Base-by-base conservation (phyloP, 2,888 invertebrate genomes). In the Sylvicola cinctus region DNA sequence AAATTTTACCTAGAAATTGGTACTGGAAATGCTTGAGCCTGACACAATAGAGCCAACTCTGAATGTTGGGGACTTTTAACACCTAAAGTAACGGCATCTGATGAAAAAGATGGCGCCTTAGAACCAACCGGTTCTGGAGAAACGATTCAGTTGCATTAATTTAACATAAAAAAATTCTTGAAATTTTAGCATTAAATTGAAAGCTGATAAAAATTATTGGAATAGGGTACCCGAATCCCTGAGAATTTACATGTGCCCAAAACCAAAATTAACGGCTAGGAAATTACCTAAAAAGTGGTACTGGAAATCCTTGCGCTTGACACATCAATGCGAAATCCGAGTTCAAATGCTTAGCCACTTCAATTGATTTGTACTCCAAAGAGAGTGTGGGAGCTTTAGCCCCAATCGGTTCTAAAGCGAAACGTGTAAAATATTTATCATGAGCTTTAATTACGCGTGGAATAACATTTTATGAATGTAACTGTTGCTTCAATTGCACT, bases 21-120 rank as follows among this genome's bases (percentile, higher is more conserved):
- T 49, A 74, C 67, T 32, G 77, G 77, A 54, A 66, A 71, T 48
- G 70, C 72, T 60, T 74, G 74, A 38, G 72, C 73, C 49, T 72
- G 72, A 60, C 76, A 76, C 39, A 72, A 65, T 42, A 76, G 61
- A 30, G 68, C 68, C 49, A 70, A 62, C 44, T 55, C 52, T 48
- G 62, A 62, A 42, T 61, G 62, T 39, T 58, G 52, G 36, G 58
- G 55, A 51, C 65, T 62, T 49, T 64, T 59, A 54, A 66, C 66
- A 58, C 66, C 67, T 49, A 66, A 66, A 46, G 64, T 68, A 60
- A 71, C 70, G 35, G 71, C 69, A 45, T 69, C 68, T 43, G 69
- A 68, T 10, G 70, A 69, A 51, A 75, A 69, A 39, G 68, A 63
- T 41, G 74, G 74, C 39, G 67, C 63, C 60, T 72, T 73, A 44